Evolutionary conservation across 2,797 vertebrate species (phyloP).

Genomic region (Ficedula albicollis): DNA sequence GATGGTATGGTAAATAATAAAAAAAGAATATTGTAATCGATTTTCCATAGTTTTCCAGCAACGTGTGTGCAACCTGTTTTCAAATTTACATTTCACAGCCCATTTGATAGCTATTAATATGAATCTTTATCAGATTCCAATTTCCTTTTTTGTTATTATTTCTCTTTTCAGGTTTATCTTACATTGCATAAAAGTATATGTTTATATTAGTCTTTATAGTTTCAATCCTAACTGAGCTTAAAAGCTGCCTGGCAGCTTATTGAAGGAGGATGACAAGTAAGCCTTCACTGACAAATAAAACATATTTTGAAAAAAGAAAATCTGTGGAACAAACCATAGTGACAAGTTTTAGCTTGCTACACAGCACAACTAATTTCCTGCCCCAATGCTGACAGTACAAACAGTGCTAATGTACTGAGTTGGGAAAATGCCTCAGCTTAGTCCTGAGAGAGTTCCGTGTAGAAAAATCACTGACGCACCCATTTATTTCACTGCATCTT

Average conservation of each 20-base stretch:
- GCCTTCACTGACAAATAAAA: neutral
- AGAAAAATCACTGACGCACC: neutral
- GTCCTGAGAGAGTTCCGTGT: neutral
- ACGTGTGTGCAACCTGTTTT: neutral
- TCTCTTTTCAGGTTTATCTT: neutral
- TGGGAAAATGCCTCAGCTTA: neutral
- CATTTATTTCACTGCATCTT: neutral
- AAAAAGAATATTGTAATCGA: neutral
- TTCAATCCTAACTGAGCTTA: neutral
- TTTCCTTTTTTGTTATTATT: neutral
- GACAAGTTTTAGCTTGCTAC: neutral
- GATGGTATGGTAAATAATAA: neutral
- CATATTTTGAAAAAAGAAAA: neutral
- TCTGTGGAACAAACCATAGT: neutral
- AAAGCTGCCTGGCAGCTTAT: neutral
- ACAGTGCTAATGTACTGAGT: neutral
- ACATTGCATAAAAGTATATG: neutral
- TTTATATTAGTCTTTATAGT: neutral
- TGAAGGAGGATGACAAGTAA: neutral
- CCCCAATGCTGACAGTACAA: constrained; percentile 6
- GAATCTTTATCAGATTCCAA: neutral
- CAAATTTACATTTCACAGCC: neutral
- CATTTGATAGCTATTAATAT: neutral
- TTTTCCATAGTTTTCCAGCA: neutral
- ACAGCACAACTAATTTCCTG: constrained; percentile 31